Base-by-base conservation (phyloP, 2,113 vertebrate genomes). In the Ellobius talpinus region DNA sequence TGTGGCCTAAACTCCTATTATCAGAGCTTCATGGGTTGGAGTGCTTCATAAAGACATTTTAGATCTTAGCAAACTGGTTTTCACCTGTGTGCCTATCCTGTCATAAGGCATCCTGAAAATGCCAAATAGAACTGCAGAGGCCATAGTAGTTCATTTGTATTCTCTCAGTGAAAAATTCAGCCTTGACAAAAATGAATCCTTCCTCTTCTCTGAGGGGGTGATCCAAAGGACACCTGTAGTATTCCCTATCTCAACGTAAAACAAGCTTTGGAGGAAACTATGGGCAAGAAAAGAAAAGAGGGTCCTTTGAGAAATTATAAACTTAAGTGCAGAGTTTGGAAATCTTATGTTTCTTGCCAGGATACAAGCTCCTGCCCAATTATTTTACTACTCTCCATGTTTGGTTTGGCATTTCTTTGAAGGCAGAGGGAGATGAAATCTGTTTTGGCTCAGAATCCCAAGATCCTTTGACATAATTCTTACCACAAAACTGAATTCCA, bases 401-500 rank as follows among this genome's bases (percentile, higher is more conserved):
- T 92, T 76, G 16, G 13, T 23, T 61, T 88, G 68, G 39, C 42
- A 7, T 70, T 85, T 86, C 73, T 7, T 36, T 26, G 61, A 91
- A 93, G 42, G 87, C 87, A 96, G 58, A 86, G 36, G 5, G 82
- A 78, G 55, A 74, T 78, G 39, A 45, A 66, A 76, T 82, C 66
- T 82, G 42, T 26, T 85, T 89, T 95, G 74, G n/a, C 36, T 74
- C 61, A 42, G 50, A 52, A 77, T 61, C 11, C 14, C 88, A 31
- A 47, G 45, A 96, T 78, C 81, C 36, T 87, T 95, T 72, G 72
- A 55, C 73, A 74, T 50, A 87, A 26, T 86, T 96, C 65, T 93
- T 89, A 89, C 92, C 89, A 89, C 24, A 82, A 89, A 93, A 76
- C 36, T 70, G 70, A 95, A 89, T 87, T 95, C 87, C 73, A 94